These are phyloP conservation scores for Syngnathus typhle DNA, from an alignment of 2,113 vertebrate genomes.

Conservation along the genomic window DNA sequence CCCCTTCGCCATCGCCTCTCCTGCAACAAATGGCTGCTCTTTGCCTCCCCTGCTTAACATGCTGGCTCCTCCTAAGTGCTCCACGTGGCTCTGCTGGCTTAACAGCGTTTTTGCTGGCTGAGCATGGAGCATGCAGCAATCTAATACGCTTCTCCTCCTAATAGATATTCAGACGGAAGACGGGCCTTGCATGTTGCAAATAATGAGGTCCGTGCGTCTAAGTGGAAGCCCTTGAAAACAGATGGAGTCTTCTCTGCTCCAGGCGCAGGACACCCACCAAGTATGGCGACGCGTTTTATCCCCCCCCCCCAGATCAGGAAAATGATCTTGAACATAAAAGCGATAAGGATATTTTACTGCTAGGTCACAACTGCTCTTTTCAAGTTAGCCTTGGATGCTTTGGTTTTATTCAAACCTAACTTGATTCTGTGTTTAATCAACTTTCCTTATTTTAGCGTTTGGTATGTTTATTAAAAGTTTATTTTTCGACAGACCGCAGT, in stretches of 20 bases:
- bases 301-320: neutral
- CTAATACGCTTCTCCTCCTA: neutral
- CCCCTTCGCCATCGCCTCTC: slow-evolving; percentile 1
- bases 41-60: slow-evolving; percentile 37
- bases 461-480: neutral
- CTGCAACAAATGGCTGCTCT: slow-evolving; percentile 12
- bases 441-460: neutral
- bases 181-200: neutral
- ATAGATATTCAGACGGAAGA: slow-evolving; percentile 2
- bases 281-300: neutral
- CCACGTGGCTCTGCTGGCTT: slow-evolving; percentile 32
- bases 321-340: neutral
- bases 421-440: neutral
- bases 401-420: neutral
- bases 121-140: neutral
- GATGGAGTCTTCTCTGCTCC: slow-evolving; percentile 11
- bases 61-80: slow-evolving; percentile 52
- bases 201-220: neutral
- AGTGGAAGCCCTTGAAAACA: slow-evolving; percentile 7
- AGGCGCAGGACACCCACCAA: neutral
- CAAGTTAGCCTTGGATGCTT: neutral
- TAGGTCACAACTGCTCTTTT: neutral
- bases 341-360: neutral
- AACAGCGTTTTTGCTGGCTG: slow-evolving; percentile 12
- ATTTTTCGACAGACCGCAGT: neutral